Base-by-base conservation (phyloP, 1,140 invertebrate species). In the Euura saliciscinereae region DNA sequence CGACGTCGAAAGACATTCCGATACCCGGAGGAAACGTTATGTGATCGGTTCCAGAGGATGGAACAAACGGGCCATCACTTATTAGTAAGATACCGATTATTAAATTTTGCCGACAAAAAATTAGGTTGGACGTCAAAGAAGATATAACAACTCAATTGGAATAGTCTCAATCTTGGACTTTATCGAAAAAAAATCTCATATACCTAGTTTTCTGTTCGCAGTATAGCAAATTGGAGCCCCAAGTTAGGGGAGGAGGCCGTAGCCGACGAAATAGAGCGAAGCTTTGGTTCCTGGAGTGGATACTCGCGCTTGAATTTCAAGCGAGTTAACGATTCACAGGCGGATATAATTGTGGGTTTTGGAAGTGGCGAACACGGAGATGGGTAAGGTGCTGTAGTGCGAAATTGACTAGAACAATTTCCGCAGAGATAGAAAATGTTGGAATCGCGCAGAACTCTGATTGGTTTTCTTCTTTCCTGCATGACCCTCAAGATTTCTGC, bases 331-430 rank as follows among this genome's bases (percentile, higher is more conserved):
- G 80, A 79, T 70, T 81, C 85, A 6, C 76, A 82, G 45, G 92
- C 92, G 0, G 92, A 94, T 80, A 94, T 94, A 71, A 85, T 90
- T 51, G 88, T 94, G 8, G 88, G 88, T 0, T 94, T 94, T 84
- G 90, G 87, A 44, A 83, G 84, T 64, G 88, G 87, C 11, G 85
- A 91, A 72, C 93, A 94, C 78, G 92, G 91, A 6, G 93, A 94
- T 80, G 83, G 83, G 91, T 92, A 79, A 87, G 86, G 80, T 43
- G 10, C 3, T 76, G 45, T 43, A 71, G n/a, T 28, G 28, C 28
- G 28, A 28, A 13, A 74, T 66, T 46, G 51, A 70, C 73, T 69
- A 42, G 51, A 44, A 51, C 65, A 6, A 43, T 43, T 3, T 6
- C 28, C 1, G 28, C 28, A 28, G 28, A 28, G 28, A 1, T 28